Evolutionary conservation across 2,113 vertebrate genomes (phyloP), one percentile per base, ranked within the genome.

Genomic region (Taxidea taxus): DNA sequence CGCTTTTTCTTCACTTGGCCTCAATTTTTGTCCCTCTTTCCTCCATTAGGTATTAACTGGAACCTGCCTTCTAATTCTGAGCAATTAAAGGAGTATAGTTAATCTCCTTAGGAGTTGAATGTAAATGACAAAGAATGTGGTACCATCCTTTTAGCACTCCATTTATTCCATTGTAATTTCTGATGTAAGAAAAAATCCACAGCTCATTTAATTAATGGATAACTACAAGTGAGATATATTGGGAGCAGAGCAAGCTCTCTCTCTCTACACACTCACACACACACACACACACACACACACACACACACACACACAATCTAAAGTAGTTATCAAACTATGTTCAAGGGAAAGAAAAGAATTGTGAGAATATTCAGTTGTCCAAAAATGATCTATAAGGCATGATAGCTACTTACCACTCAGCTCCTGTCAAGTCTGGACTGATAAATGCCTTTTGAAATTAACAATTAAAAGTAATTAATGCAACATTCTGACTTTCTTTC

Each of bases 101-200:
- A 96, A 96, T 97, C 91, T 97, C 92, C 72, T 91, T 95, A 70
- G 87, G 31, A 84, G 47, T 37, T 90, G 81, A 90, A 83, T 68
- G 60, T 81, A 90, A 96, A 51, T 62, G 89, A 62, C 85, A 87
- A 95, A 97, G 42, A 75, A 68, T 68, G 88, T 42, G n/a, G 70
- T 42, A 81, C 44, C 10, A 91, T 96, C 51, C 49, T 92, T 94
- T 95, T 68, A 97, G 91, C 64, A 89, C 44, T 97, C 49, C 87
- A 84, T 91, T 97, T 97, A 94, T 86, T 97, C 27, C 51, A 94
- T 21, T 39, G 16, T 78, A 64, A 96, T 97, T 96, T 97, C 70
- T 97, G 62, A 93, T 68, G 54, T 58, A 89, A 47, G 49, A 97
- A 95, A 97, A 87, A 51, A 84, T 58, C 78, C 44, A 91, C 54